Evolutionary conservation across 2,797 vertebrate species (phyloP), one percentile per base, ranked within the genome.

Genomic region (Garrulus glandarius): DNA sequence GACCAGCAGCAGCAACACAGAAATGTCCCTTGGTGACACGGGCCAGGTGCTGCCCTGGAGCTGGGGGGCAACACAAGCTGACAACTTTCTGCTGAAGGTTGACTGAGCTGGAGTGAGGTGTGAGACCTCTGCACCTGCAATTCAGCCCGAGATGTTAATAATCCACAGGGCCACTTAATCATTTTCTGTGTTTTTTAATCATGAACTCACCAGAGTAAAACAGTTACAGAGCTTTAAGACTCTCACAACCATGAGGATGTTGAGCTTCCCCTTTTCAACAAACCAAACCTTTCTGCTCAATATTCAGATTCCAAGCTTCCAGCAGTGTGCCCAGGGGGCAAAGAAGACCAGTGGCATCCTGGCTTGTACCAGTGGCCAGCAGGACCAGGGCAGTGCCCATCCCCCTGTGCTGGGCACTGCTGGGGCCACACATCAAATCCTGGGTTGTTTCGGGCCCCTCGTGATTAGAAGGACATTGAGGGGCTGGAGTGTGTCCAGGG

Each of bases 171-270:
- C 13, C 44, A 41, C 53, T 46, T 57, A 20, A 36, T 39, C 8
- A 55, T 68, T 61, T 72, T 44, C 27, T 41, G 21, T 22, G 30
- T 1, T 20, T 82, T 90, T 77, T n/a, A 89, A 91, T 67, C 26
- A 61, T 37, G 34, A 86, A 44, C 69, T 57, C 30, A 1, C 14
- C 4, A 0, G 11, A 52, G 69, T 49, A 6, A 59, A 88, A 93
- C 41, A 71, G 15, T 79, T 24, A 36, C 57, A 44, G 60, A 55
- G 21, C 19, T 82, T 60, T 22, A 3, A 53, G 36, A 5, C 3
- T 6, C 52, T 55, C 6, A 5, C 4, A 11, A 56, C 10, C 12
- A 1, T 2, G 2, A 47, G 13, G 7, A 3, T 15, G 23, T 14
- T 19, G 36, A 37, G 19, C 24, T 74, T 65, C 36, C 18, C 29